Base-by-base conservation (phyloP, 2,797 vertebrate species). In the Brotogeris chrysoptera region DNA sequence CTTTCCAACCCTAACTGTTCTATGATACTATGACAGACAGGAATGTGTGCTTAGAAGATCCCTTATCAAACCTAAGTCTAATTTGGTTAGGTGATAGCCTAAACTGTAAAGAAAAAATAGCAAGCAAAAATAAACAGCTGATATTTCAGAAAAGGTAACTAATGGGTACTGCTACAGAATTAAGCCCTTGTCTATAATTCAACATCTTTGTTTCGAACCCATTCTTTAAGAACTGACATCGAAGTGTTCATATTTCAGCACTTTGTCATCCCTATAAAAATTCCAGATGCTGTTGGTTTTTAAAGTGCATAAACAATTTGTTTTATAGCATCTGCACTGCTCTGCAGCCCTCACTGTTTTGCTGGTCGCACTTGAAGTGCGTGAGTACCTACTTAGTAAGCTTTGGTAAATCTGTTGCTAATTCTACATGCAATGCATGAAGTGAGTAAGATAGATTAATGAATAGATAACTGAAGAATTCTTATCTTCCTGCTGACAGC, bases 291-390 rank as follows among this genome's bases (percentile, higher is more conserved):
- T 69, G 16, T 32, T 64, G 34, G 44, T 91, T 76, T 36, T 90
- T 86, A 23, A 87, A 85, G 63, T 60, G 36, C 63, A 39, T 44
- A 16, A 82, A 47, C 46, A 50, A 39, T 84, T 93, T 84, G 49
- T 69, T 84, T 72, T 78, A 34, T 30, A 11, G 63, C 43, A 25
- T 49, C 70, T 88, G 52, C 19, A 28, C n/a, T 21, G 30, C 68
- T 64, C 73, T 82, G 46, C 47, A 66, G 46, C 32, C 12, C 59
- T 86, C 80, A 34, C 38, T 32, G 5, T 61, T 25, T 13, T 73
- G 24, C 46, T 77, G 61, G 16, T 66, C 53, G 50, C 71, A 18
- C 44, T 60, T 60, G 7, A 47, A 92, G 44, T 28, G 55, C 38
- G 5, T 12, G 16, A 27, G 59, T 25, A 36, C 30, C 44, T 92